Evolutionary conservation across 1,140 invertebrate species (phyloP).

Genomic region (Brachionus asplanchnoidis): DNA sequence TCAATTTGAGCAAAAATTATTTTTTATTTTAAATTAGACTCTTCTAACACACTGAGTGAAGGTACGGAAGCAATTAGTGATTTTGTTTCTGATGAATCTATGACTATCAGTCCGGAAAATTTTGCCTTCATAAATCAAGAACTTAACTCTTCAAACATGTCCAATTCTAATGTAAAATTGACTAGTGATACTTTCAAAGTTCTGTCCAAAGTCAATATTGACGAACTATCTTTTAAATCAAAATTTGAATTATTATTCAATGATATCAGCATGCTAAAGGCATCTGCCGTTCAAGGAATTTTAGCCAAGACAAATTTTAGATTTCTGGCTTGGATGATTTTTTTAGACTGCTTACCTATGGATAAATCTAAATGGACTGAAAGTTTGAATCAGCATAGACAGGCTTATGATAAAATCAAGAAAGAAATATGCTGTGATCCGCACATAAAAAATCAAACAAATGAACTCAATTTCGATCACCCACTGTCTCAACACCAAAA

Average conservation of each 20-base stretch:
- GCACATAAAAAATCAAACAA: background rate
- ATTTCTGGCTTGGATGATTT: constrained; percentile 39
- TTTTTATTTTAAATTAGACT: background rate
- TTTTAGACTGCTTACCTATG: constrained; percentile 26
- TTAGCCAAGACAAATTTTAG: constrained; percentile 38
- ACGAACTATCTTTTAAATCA: background rate
- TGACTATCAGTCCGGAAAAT: background rate
- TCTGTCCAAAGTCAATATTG: background rate
- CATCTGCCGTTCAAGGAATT: constrained; percentile 31
- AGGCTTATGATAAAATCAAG: constrained; percentile 33
- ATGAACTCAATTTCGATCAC: background rate
- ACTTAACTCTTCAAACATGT: constrained; percentile 3
- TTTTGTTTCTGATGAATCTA: background rate
- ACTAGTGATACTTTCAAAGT: constrained; percentile 6
- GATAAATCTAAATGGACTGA: background rate
- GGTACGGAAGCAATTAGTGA: background rate
- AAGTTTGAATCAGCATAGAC: background rate
- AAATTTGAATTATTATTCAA: constrained; percentile 38
- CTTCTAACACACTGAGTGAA: background rate
- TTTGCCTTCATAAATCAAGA: background rate
- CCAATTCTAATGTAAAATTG: background rate
- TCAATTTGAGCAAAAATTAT: background rate
- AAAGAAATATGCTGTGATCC: constrained; percentile 34
- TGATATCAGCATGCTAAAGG: constrained; percentile 33
- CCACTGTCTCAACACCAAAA: constrained; percentile 33